Conservation (phyloP, 2,113 vertebrate species). For the Phrynocephalus versicolor region DNA sequence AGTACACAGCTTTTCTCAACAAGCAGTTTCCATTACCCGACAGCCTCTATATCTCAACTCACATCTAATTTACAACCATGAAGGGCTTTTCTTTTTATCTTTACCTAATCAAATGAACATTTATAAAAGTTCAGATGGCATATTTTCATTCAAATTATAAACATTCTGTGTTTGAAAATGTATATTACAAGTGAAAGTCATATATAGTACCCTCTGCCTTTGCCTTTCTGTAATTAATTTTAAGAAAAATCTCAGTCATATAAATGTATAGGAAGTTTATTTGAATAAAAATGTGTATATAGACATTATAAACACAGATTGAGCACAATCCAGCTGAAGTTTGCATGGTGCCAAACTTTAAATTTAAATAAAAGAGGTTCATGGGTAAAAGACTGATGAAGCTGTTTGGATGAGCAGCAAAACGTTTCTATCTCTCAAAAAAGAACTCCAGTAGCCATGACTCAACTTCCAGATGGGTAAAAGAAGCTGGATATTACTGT, state of each 20-base stretch:
- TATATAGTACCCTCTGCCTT: not conserved
- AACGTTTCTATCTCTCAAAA: too few relatives aligned
- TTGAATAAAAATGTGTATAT: not conserved
- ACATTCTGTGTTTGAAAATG: not conserved
- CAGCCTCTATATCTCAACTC: not conserved
- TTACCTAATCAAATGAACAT: constrained; percentile 4
- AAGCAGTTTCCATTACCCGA: constrained; percentile 3
- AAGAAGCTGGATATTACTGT: too few relatives aligned
- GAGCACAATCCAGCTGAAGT: not conserved
- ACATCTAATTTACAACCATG: constrained; percentile 5
- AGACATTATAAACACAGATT: not conserved
- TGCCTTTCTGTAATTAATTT: not conserved
- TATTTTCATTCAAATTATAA: constrained; percentile 18
- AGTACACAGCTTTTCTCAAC: constrained; percentile 4
- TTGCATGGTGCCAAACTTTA: too few relatives aligned
- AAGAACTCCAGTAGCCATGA: too few relatives aligned
- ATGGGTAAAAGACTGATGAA: too few relatives aligned
- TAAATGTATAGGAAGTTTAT: not conserved
- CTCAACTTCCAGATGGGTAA: too few relatives aligned
- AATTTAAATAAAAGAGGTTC: too few relatives aligned
- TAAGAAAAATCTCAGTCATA: not conserved
- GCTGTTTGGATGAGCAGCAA: too few relatives aligned
- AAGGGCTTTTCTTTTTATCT: constrained; percentile 9
- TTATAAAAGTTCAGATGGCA: not conserved
- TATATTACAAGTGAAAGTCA: not conserved